Evolutionary conservation across 2,113 vertebrate species (phyloP), one percentile per base, ranked within the genome.

Genomic region (Caracal caracal): DNA sequence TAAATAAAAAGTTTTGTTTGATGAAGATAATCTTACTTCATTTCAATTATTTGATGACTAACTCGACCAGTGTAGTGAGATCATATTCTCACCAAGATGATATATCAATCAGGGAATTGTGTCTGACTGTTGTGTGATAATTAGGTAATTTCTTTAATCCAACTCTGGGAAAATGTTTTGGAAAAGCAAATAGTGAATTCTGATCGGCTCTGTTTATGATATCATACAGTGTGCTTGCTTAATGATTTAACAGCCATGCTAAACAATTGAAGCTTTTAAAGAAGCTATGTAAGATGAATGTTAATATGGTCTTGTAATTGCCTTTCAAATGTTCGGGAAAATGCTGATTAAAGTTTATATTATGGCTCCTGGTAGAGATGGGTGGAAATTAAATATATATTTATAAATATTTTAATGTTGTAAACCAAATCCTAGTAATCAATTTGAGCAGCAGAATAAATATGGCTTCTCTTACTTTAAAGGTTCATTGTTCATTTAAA

Each of bases 371-470:
- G 86, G 73, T 96, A 97, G 96, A 98, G 86, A 93, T 71, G 1
- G 89, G 94, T 95, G 13, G 90, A 97, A 98, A 98, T 98, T 98
- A 98, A 98, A 98, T 93, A 97, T 93, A 93, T 98, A 97, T 98
- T 98, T 98, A 98, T 99, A 98, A 98, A 98, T 98, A 98, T 98
- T 98, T 98, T 98, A 98, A 97, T 98, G 97, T 97, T 71, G 92
- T 94, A 97, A 98, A 80, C 86, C 87, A 82, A 75, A 96, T 97
- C 71, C 87, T 80, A 97, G 93, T 92, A 97, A 98, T 98, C 96
- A 96, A 84, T 98, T 98, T 97, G 92, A 97, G 61, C 92, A 95
- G 90, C 56, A 96, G 92, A 96, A 96, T 98, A 98, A 98, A 98
- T 98, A 98, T 85, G 97, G 93, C 94, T 91, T 98, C 96, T 90